Evolutionary conservation across 2,888 invertebrate genomes (phyloP), one percentile per base, ranked within the genome.

Genomic region (Siphonodentalium dalli): DNA sequence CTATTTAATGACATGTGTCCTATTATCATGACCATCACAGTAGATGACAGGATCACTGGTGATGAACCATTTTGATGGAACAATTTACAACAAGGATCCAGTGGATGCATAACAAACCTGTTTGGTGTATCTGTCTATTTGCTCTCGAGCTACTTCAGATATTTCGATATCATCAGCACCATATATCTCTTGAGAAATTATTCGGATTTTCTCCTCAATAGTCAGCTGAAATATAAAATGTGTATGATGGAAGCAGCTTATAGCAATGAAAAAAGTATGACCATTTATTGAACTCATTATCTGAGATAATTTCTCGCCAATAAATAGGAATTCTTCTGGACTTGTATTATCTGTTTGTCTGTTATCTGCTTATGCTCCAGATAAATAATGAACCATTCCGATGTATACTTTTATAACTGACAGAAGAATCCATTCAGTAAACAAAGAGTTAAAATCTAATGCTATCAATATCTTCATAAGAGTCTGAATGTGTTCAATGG

Each of bases 131-230:
- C 86, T 82, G 54, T 88, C 85, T 37, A 95, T 85, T 76, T 88
- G 88, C 61, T 87, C 84, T 69, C 86, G 78, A 2, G 93, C 96
- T 53, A 87, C 85, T 3, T 88, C 86, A 0, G 88, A 86, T 46
- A 94, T 86, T 60, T 90, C 88, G 15, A 99, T 87, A 28, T 88
- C 84, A 21, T 88, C 91, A n/a, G 98, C 98, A 2, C 98, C 98
- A 75, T 99, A 99, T 88, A 99, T 96, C 79, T 93, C 90, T 49
- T 84, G 87, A 0, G 97, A 95, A 72, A 99, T 94, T 8, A 82
- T 88, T 66, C 86, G 86, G 61, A 99, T 92, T 84, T 99, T 99
- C 2, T 92, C 89, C 65, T 89, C 87, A 48, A 99, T 87, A 9
- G 91, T 83, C 39, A 87, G 66, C 55, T 89, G 80, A 15, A 46